phyloP scores from a whole-genome alignment of 2,888 invertebrate genomes.

The Tryphoninae sp. region DNA sequence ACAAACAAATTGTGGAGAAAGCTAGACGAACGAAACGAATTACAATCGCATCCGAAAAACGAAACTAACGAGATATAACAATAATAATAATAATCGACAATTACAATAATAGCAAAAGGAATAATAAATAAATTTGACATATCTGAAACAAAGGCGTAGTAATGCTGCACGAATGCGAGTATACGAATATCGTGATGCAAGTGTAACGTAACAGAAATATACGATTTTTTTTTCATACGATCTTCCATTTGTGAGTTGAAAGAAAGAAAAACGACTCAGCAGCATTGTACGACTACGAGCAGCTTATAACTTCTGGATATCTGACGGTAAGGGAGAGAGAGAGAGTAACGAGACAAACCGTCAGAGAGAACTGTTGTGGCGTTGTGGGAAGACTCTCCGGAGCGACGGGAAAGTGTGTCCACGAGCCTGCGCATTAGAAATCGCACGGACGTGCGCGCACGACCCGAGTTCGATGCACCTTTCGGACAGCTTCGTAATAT shows the following conservation, averaged over 20 bases:
- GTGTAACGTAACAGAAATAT: neutral
- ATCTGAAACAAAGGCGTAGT: too few relatives aligned
- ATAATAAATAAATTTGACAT: neutral
- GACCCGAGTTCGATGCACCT: neutral
- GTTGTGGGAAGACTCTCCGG: neutral
- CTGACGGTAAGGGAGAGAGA: neutral
- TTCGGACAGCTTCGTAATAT: neutral
- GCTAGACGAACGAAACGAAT: conserved; percentile 36
- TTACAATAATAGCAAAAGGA: neutral
- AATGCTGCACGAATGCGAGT: neutral
- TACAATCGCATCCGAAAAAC: neutral
- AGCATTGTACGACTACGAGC: neutral
- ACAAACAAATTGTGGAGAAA: conserved; percentile 9
- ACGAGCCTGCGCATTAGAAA: neutral
- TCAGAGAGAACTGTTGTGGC: neutral
- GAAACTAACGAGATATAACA: neutral
- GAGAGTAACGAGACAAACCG: neutral
- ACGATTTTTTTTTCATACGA: neutral
- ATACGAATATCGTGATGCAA: neutral
- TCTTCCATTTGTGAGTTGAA: neutral
- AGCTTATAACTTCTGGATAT: neutral
- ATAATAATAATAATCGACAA: neutral
- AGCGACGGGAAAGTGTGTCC: neutral
- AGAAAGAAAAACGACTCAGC: neutral
- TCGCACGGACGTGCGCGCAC: neutral